Evolutionary conservation across 2,797 vertebrate species (phyloP).

Genomic region (Smutsia gigantea): DNA sequence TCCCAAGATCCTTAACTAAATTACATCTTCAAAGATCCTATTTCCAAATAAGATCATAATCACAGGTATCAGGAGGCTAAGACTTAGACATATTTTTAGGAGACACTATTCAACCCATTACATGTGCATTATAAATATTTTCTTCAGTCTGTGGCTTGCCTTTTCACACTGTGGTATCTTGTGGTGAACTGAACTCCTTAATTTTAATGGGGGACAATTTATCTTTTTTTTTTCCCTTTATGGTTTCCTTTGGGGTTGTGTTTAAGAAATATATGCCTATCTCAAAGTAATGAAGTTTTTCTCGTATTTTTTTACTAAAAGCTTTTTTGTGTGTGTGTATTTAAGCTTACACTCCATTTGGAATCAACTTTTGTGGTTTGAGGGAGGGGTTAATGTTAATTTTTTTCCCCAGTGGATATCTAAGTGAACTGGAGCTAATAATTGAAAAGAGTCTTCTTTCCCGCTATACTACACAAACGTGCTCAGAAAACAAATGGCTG

Average conservation of each 20-base stretch:
- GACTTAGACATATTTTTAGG: neutral
- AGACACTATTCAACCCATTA: neutral
- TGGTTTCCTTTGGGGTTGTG: neutral
- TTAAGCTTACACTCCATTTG: neutral
- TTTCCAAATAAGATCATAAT: neutral
- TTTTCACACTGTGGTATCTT: neutral
- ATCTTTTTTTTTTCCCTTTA: neutral
- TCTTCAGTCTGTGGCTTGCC: neutral
- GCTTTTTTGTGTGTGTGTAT: neutral
- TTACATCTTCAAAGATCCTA: neutral
- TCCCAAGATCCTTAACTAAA: neutral
- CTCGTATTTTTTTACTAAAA: neutral
- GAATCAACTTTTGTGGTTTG: constrained; percentile 16
- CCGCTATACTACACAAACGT: neutral
- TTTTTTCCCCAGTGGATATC: neutral
- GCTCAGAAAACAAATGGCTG: neutral
- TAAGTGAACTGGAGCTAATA: neutral
- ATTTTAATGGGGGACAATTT: neutral
- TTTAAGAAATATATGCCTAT: neutral
- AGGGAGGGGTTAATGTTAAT: neutral
- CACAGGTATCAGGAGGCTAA: neutral
- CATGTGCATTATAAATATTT: neutral
- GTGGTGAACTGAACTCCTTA: neutral
- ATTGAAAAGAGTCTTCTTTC: neutral
- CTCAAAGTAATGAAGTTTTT: neutral